Conservation (phyloP, 2,888 invertebrate species). For the Drosophila neotestacea region DNA sequence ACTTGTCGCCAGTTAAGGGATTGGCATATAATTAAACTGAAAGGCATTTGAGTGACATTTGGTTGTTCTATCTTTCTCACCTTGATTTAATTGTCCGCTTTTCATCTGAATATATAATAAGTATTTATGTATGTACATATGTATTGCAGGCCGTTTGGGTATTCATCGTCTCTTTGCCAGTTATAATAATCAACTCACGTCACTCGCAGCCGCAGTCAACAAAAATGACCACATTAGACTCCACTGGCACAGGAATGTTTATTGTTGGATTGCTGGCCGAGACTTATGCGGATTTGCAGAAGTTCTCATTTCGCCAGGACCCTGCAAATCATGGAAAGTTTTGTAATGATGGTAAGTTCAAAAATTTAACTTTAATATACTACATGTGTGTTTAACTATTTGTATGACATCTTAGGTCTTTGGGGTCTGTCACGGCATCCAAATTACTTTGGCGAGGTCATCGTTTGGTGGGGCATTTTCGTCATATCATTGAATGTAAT, state of each 20-base stretch:
- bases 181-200: conserved; percentile 95
- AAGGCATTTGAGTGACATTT: conserved; percentile 11
- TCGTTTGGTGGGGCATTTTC: conserved; percentile 97
- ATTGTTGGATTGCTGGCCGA: conserved; percentile 94
- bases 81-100: conserved; percentile 20
- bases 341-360: conserved; percentile 93
- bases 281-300: conserved; percentile 96
- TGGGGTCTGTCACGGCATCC: conserved; percentile 97
- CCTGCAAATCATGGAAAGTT: conserved; percentile 95
- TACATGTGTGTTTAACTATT: background rate
- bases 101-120: conserved; percentile 8
- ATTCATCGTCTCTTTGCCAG: conserved; percentile 95
- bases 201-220: conserved; percentile 91
- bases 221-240: conserved; percentile 94
- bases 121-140: background rate
- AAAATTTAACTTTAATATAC: background rate
- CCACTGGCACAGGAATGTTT: conserved; percentile 93
- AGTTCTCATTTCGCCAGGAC: conserved; percentile 95
- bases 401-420: conserved; percentile 86
- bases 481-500: conserved; percentile 94
- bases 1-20: conserved; percentile 46
- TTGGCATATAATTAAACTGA: conserved; percentile 13
- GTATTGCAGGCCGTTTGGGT: conserved; percentile 93
- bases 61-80: background rate
- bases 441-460: conserved; percentile 97